Conservation (phyloP, 1,140 invertebrate genomes). For the Cephus cinctus region DNA sequence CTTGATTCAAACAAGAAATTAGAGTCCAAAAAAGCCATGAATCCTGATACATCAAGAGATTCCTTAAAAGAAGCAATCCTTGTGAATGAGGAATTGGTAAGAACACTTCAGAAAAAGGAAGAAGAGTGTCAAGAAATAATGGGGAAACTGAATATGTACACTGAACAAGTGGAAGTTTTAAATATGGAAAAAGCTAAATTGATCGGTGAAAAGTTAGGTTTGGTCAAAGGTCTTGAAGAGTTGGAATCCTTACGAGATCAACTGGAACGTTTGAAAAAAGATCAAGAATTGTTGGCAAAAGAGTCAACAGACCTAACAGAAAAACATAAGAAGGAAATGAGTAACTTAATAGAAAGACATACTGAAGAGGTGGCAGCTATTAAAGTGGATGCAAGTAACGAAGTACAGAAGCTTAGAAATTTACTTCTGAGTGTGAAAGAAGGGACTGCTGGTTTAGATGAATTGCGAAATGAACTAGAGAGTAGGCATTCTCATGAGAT, state of each 20-base stretch:
- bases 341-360: slow-evolving; percentile 44
- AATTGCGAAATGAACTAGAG: slow-evolving; percentile 59
- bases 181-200: slow-evolving; percentile 3
- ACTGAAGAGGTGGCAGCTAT: slow-evolving; percentile 44
- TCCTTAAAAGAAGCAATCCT: slow-evolving; percentile 32
- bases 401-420: slow-evolving; percentile 38
- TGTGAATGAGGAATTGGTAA: slow-evolving; percentile 42
- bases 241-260: no score
- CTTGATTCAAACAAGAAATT: no score
- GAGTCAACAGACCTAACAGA: slow-evolving; percentile 24
- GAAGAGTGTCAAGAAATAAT: slow-evolving; percentile 26
- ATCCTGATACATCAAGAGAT: no score
- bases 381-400: slow-evolving; percentile 22
- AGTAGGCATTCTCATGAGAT: slow-evolving; percentile 69
- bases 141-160: slow-evolving; percentile 8
- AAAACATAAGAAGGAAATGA: slow-evolving; percentile 33
- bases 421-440: slow-evolving; percentile 54
- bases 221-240: slow-evolving; percentile 1
- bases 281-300: slow-evolving; percentile 20
- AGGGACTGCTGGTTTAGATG: slow-evolving; percentile 55
- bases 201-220: slow-evolving; percentile 1
- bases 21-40: no score
- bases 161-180: slow-evolving; percentile 1
- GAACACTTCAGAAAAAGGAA: slow-evolving; percentile 43
- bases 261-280: slow-evolving; percentile 23